These are phyloP conservation scores for Seriola quinqueradiata DNA, from an alignment of 2,113 vertebrate species.

Conservation along the genomic window DNA sequence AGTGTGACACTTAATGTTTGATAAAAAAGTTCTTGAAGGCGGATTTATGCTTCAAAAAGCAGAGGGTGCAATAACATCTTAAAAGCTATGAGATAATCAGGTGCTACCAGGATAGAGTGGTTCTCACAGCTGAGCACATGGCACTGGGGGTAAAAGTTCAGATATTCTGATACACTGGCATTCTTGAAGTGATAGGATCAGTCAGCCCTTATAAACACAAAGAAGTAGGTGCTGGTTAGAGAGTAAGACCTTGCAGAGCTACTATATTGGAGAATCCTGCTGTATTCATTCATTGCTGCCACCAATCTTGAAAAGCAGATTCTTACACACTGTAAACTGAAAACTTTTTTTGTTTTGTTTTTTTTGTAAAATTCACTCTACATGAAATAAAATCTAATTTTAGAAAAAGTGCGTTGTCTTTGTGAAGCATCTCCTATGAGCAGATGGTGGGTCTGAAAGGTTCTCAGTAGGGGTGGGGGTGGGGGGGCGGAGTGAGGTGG, in stretches of 20 bases:
- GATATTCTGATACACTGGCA: slow-evolving; percentile 81
- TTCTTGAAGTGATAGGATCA: slow-evolving; percentile 82
- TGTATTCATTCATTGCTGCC: neutral
- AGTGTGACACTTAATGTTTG: slow-evolving; percentile 65
- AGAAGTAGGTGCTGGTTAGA: slow-evolving; percentile 56
- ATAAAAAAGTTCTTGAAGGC: slow-evolving; percentile 63
- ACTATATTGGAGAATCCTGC: slow-evolving; percentile 4
- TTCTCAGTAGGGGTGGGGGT: slow-evolving; percentile 49
- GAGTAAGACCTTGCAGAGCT: slow-evolving; percentile 17
- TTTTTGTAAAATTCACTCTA: slow-evolving; percentile 6
- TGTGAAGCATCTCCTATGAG: slow-evolving; percentile 53
- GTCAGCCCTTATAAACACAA: slow-evolving; percentile 76
- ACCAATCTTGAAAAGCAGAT: neutral
- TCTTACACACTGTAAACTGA: neutral
- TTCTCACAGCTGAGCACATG: slow-evolving; percentile 51
- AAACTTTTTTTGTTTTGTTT: neutral
- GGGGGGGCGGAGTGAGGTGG: slow-evolving; percentile 16
- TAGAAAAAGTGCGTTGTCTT: slow-evolving; percentile 39
- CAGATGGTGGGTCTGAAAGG: slow-evolving; percentile 74
- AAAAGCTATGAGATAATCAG: slow-evolving; percentile 62
- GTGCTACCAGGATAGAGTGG: slow-evolving; percentile 49
- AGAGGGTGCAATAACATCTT: slow-evolving; percentile 50
- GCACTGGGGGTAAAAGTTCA: slow-evolving; percentile 76
- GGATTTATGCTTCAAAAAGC: slow-evolving; percentile 56
- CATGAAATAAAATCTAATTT: slow-evolving; percentile 41